These are phyloP conservation scores for Andrena bicolor DNA, from an alignment of 2,888 invertebrate species.

Conservation along the genomic window DNA sequence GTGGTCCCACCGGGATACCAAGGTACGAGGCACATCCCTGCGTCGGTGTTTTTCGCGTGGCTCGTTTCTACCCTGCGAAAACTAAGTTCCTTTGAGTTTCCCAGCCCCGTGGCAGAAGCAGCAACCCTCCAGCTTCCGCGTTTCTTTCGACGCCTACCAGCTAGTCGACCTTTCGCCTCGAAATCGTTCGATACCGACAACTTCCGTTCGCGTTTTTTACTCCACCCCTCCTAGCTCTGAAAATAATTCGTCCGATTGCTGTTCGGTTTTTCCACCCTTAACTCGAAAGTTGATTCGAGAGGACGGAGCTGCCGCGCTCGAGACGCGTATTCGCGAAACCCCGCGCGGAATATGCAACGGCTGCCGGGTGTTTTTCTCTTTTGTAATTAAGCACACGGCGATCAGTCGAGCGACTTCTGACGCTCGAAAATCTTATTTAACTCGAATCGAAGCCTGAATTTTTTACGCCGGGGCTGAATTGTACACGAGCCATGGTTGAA, in stretches of 20 bases:
- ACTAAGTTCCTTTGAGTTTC: constrained; percentile 64
- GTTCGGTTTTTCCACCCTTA: not conserved
- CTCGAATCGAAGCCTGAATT: constrained; percentile 10
- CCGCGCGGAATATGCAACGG: not conserved
- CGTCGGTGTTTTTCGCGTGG: constrained; percentile 61
- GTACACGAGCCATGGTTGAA: not conserved
- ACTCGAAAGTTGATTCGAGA: not conserved
- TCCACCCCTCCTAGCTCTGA: not conserved
- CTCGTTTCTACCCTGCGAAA: constrained; percentile 45
- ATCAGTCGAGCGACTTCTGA: not conserved
- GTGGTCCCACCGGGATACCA: constrained; percentile 67
- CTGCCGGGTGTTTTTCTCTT: not conserved
- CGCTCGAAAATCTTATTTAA: not conserved
- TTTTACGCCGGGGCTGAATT: not conserved
- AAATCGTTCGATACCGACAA: constrained; percentile 7
- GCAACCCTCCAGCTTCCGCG: constrained; percentile 49
- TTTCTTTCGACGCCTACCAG: constrained; percentile 28
- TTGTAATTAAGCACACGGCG: not conserved
- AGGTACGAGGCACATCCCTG: constrained; percentile 47
- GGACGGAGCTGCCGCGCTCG: not conserved
- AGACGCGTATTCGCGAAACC: not conserved
- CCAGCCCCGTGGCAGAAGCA: constrained; percentile 39
- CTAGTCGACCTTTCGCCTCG: not conserved
- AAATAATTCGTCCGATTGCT: constrained; percentile 31
- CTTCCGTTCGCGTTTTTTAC: not conserved